Evolutionary conservation across 2,888 invertebrate genomes (phyloP).

Genomic region (Eurytoma californica): DNA sequence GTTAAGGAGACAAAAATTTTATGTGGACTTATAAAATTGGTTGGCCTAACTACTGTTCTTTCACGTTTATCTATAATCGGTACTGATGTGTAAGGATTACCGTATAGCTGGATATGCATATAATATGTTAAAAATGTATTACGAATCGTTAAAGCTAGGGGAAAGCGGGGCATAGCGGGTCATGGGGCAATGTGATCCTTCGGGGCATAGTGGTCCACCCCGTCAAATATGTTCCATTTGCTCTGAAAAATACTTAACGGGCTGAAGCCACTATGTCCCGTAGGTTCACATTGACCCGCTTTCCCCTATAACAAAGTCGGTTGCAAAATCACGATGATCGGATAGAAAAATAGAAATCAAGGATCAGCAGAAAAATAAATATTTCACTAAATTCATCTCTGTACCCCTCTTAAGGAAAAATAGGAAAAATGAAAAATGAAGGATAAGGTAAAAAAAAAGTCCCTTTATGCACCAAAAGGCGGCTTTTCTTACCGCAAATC

Average conservation of each 20-base stretch:
- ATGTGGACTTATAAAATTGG: slow-evolving; percentile 51
- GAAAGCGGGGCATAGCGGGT: no score
- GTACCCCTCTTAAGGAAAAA: not conserved
- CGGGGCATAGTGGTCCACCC: no score
- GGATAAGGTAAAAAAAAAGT: slow-evolving; percentile 3
- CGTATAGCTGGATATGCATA: slow-evolving; percentile 52
- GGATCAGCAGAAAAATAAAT: not conserved
- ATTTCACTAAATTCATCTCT: slow-evolving; percentile 16
- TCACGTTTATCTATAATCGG: slow-evolving; percentile 56
- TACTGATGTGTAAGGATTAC: slow-evolving; percentile 49
- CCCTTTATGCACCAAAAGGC: slow-evolving; percentile 20
- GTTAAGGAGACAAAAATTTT: slow-evolving; percentile 41
- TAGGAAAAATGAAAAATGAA: not conserved
- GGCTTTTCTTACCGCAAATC: slow-evolving; percentile 12
- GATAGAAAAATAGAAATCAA: not conserved
- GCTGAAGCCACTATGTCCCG: no score
- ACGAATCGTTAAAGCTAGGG: slow-evolving; percentile 50
- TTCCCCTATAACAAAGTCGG: slow-evolving; percentile 28
- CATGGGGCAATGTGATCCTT: no score
- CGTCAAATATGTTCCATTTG: no score
- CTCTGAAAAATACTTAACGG: no score
- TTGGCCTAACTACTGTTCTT: slow-evolving; percentile 60
- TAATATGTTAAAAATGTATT: slow-evolving; percentile 56
- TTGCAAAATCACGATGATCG: not conserved
- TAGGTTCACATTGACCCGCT: no score